These are phyloP conservation scores for Phrynocephalus vlangalii DNA, from an alignment of 2,797 vertebrate species.

Conservation along the genomic window DNA sequence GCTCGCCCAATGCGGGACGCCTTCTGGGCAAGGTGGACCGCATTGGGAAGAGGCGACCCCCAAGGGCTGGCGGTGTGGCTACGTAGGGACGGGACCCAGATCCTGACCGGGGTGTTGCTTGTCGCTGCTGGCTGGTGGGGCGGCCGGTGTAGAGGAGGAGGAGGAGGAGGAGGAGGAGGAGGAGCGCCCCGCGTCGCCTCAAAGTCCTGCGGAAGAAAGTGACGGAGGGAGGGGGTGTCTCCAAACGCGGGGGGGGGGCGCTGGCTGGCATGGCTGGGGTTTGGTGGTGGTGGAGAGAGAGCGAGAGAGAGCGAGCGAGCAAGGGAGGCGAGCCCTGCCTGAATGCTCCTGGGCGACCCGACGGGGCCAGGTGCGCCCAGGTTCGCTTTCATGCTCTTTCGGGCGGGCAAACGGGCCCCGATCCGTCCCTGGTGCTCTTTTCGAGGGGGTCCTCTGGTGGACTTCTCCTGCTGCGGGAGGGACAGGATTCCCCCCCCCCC, in stretches of 20 bases:
- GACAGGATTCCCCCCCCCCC: background rate
- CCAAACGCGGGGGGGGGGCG: background rate
- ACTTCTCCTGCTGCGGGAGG: background rate
- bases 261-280: too few species aligned
- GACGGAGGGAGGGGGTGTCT: background rate
- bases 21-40: too few species aligned
- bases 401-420: background rate
- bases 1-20: background rate
- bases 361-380: background rate
- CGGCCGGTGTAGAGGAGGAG: background rate
- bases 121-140: too few species aligned
- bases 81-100: background rate
- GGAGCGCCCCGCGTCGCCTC: background rate
- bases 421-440: background rate
- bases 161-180: background rate
- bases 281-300: background rate
- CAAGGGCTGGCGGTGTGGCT: background rate
- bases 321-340: background rate
- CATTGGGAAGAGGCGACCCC: too few species aligned
- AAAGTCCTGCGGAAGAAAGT: conserved; percentile 39
- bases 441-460: background rate
- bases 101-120: too few species aligned
- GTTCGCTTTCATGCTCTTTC: background rate
- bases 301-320: background rate
- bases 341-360: too few species aligned